These are phyloP conservation scores for Alethe diademata DNA, from an alignment of 2,113 vertebrate genomes.

Conservation along the genomic window DNA sequence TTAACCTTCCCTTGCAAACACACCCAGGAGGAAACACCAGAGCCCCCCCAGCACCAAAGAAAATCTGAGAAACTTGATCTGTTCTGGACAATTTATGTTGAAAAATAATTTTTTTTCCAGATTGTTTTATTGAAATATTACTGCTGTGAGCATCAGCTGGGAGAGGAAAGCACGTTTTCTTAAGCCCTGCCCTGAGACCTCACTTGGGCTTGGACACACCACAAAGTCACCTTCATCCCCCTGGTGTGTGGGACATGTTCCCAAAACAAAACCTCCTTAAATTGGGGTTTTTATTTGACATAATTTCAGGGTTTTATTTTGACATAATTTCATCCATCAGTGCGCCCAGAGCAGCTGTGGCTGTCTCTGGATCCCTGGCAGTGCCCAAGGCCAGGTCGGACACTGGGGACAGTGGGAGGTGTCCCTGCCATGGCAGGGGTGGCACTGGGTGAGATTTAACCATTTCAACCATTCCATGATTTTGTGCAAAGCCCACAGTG, in stretches of 20 bases:
- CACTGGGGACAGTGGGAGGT: background rate
- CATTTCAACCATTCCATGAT: background rate
- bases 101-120: background rate
- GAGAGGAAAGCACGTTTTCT: background rate
- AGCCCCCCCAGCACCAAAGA: background rate
- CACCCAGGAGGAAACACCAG: fast-evolving
- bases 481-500: background rate
- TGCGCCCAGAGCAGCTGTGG: background rate
- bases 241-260: fast-evolving
- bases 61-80: background rate
- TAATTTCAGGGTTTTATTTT: background rate
- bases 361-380: background rate
- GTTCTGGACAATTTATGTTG: background rate
- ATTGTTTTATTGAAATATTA: background rate
- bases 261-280: background rate
- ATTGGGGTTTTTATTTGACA: fast-evolving
- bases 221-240: background rate
- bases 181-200: background rate
- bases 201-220: fast-evolving
- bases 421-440: background rate
- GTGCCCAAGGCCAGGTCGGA: background rate
- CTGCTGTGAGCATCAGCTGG: background rate
- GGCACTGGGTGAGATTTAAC: fast-evolving
- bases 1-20: background rate
- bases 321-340: background rate